A percentile compares a stretch with the other conserved stretches of the same genome.
Conservation (phyloP, 2,113 vertebrate species). For the Zosterops japonicus region DNA sequence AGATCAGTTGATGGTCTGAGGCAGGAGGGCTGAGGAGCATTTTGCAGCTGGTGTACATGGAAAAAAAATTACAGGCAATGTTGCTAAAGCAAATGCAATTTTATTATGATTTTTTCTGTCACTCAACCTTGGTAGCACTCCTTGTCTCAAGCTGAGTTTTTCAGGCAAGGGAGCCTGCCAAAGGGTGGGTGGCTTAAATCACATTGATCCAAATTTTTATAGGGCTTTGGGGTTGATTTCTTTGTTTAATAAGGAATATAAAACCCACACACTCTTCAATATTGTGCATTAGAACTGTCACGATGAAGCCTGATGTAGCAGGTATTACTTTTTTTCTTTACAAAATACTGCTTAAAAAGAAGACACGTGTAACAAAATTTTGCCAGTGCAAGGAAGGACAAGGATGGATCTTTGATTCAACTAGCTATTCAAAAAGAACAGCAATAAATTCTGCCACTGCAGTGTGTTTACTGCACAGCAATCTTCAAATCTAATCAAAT, state of each 20-base stretch:
- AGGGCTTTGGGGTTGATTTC: not conserved
- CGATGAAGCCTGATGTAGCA: not conserved
- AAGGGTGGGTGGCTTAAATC: constrained; percentile 29
- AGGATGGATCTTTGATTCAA: not conserved
- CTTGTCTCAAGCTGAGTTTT: constrained; percentile 30
- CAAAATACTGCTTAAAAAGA: not conserved
- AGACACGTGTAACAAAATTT: not conserved
- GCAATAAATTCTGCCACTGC: not conserved
- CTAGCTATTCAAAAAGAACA: not conserved
- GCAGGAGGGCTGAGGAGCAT: not conserved
- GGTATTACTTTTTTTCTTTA: not conserved
- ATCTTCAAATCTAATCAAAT: not conserved
- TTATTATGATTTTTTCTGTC: constrained; percentile 7
- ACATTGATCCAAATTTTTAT: constrained; percentile 14
- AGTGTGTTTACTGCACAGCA: not conserved
- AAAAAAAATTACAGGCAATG: not conserved
- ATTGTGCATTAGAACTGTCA: not conserved
- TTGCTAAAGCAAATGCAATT: not conserved
- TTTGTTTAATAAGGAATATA: not conserved
- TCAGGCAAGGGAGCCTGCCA: constrained; percentile 23
- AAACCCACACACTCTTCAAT: not conserved
- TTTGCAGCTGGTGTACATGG: not conserved
- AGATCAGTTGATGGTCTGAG: not conserved
- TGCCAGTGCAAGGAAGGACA: not conserved
- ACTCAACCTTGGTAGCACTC: not conserved